phyloP scores from a whole-genome alignment of 2,113 vertebrate genomes.

The Anas platyrhynchos region DNA sequence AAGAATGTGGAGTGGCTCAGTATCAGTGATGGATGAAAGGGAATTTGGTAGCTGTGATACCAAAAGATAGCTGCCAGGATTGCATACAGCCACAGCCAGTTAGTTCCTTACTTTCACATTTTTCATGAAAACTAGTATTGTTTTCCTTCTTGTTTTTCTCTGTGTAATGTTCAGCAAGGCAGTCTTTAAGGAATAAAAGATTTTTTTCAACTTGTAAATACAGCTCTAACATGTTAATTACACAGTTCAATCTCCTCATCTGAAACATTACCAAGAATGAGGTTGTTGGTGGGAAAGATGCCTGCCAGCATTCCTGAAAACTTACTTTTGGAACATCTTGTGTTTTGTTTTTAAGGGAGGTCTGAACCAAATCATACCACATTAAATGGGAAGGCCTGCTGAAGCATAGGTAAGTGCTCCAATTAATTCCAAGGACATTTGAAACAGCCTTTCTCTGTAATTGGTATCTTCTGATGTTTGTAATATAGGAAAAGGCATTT shows the following conservation, averaged over 20 bases:
- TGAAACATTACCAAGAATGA: background rate
- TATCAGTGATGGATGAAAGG: background rate
- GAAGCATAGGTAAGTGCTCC: background rate
- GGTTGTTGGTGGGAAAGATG: background rate
- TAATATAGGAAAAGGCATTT: background rate
- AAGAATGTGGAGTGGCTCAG: background rate
- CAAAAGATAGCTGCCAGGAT: background rate
- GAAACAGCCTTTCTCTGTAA: background rate
- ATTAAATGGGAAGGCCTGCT: background rate
- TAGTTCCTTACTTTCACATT: background rate
- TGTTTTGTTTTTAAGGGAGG: background rate
- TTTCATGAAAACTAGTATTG: background rate
- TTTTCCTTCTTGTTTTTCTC: background rate
- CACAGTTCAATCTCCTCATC: background rate
- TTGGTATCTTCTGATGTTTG: background rate
- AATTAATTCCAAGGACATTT: background rate
- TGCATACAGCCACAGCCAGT: background rate
- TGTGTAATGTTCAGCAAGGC: background rate
- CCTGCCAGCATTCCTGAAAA: background rate
- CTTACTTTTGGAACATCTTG: background rate
- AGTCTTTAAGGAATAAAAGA: background rate
- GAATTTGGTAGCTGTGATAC: background rate
- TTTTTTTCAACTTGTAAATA: conserved; percentile 1
- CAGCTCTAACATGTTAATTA: background rate
- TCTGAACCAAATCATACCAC: background rate